Base-by-base conservation (phyloP, 2,113 vertebrate genomes). In the Nesospiza acunhae region DNA sequence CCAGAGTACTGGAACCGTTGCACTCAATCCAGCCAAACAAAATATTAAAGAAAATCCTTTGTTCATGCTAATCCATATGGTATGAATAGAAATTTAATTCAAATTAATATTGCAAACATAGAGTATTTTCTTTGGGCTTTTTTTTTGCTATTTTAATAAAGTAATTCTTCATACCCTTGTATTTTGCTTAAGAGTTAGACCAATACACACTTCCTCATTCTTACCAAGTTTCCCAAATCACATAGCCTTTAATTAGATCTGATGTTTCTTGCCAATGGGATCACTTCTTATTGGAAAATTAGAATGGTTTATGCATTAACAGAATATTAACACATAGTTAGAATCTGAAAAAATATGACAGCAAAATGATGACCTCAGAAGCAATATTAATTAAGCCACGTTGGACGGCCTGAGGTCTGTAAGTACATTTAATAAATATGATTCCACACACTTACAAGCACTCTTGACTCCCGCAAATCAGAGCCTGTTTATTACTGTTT, bases 371-470 rank as follows among this genome's bases (percentile, higher is more conserved):
- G 18, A 56, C 70, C 74, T 94, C 64, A 76, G 87, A 59, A 83
- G 37, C 0, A 0, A 42, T 56, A 85, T 76, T 91, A 91, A 82
- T 82, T 83, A 93, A 84, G 24, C 58, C 20, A 28, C 53, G 33
- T 83, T 78, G 30, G 46, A 64, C 22, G 5, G 11, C 77, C 72
- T 84, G 56, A 90, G 50, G n/a, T 84, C 55, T 82, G 18, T 41
- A 74, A 69, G n/a, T 80, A 39, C 62, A 67, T 74, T 93, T 94
- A 88, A 86, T 88, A 86, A 95, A 59, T 82, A 86, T n/a, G 28
- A 94, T 33, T 69, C 50, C 55, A 79, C 55, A 84, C 20, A 47
- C 27, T 62, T 87, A 64, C 80, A 94, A 87, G n/a, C 41, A 68
- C 52, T 85, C 30, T 39, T 41, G 55, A 63, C 18, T 93, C n/a